phyloP scores from a whole-genome alignment of 1,140 invertebrate genomes.

The Euwallacea similis region DNA sequence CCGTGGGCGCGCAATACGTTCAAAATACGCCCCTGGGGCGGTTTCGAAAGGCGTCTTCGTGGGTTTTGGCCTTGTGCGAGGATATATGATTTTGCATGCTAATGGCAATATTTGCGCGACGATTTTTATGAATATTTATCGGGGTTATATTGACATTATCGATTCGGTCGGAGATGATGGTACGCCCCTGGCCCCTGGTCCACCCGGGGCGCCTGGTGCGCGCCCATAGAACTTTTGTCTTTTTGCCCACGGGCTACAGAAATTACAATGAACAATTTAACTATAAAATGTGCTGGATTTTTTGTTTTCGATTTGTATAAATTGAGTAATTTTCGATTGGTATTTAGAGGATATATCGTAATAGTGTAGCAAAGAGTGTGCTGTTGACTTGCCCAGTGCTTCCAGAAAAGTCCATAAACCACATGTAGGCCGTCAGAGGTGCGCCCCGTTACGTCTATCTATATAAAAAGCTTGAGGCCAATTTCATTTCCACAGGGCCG shows the following conservation, averaged over 20 bases:
- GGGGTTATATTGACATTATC: background rate
- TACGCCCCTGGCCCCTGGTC: background rate
- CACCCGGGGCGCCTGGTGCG: background rate
- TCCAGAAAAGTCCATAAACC: background rate
- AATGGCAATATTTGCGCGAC: background rate
- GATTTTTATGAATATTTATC: conserved; percentile 6
- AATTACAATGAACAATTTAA: background rate
- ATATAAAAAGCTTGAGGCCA: background rate
- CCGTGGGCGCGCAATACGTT: background rate
- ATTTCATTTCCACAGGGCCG: background rate
- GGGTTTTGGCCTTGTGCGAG: conserved; percentile 3
- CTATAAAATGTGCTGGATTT: background rate
- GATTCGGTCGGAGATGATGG: background rate
- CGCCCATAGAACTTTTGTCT: background rate
- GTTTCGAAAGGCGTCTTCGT: conserved; percentile 18
- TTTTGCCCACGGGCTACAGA: background rate
- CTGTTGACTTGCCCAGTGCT: too few species aligned
- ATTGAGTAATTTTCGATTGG: too few species aligned
- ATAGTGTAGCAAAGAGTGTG: too few species aligned
- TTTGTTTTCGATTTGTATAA: background rate
- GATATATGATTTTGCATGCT: background rate
- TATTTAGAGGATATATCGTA: too few species aligned
- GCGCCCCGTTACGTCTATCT: background rate
- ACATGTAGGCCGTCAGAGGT: background rate
- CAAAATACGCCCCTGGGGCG: conserved; percentile 5